Evolutionary conservation across 1,140 invertebrate genomes (phyloP), one percentile per base, ranked within the genome.

Genomic region (Calosoma granatense): DNA sequence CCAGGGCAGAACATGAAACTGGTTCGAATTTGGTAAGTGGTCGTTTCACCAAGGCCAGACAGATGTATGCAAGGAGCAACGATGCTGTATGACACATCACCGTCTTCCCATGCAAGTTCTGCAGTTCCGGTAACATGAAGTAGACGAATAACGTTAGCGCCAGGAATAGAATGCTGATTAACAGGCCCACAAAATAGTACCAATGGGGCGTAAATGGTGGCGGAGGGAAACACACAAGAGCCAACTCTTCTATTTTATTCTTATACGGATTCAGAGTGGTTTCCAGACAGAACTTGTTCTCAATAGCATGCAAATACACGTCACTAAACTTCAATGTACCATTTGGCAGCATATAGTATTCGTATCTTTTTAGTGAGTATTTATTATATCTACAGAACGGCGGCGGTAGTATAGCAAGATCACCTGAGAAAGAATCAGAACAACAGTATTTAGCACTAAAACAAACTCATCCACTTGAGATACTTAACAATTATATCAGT

Each of bases 1-100:
- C n/a, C n/a, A n/a, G n/a, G n/a, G n/a, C n/a, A n/a, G n/a, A n/a
- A n/a, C n/a, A n/a, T n/a, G n/a, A n/a, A n/a, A n/a, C n/a, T n/a
- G n/a, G n/a, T n/a, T n/a, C n/a, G n/a, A n/a, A n/a, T n/a, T n/a
- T n/a, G n/a, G n/a, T n/a, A n/a, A n/a, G n/a, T n/a, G n/a, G n/a
- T n/a, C n/a, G n/a, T n/a, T n/a, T n/a, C n/a, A n/a, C n/a, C n/a
- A n/a, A n/a, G n/a, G n/a, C n/a, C 4, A 47, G 17, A 17, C 41
- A 47, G 6, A 47, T 47, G 17, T 47, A 47, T 12, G 41, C 6
- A 4, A 17, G 9, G 3, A 47, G 17, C 17, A 47, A 47, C 9
- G 9, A 47, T 47, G 41, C 15, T 17, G 41, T 47, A 47, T 47
- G 41, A 47, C 41, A 47, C 41, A 47, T 47, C 17, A 47, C 41